These are phyloP conservation scores for Morone saxatilis DNA, from an alignment of 2,113 vertebrate species.

Conservation along the genomic window DNA sequence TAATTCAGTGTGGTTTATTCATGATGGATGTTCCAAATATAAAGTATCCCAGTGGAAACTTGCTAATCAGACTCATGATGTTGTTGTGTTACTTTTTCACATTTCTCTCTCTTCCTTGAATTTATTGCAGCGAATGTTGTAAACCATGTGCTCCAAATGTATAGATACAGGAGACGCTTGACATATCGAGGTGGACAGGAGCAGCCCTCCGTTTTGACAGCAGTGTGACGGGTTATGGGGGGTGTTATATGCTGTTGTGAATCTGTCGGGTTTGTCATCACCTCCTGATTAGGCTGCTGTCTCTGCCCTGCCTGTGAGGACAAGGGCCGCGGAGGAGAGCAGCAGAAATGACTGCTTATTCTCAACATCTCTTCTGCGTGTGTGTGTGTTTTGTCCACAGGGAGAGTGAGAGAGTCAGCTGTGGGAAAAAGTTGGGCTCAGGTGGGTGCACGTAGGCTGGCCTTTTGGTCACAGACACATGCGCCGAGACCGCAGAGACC, in stretches of 20 bases:
- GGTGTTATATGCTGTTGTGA: constrained; percentile 63
- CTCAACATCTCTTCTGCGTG: not conserved
- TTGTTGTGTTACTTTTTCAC: not conserved
- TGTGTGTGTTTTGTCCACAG: constrained; percentile 9
- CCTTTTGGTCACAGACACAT: constrained; percentile 26
- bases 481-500: not conserved
- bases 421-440: constrained; percentile 30
- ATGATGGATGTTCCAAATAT: constrained; percentile 12
- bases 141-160: not conserved
- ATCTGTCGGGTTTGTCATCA: constrained; percentile 67
- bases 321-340: constrained; percentile 7
- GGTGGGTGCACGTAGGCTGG: constrained; percentile 15
- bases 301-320: constrained; percentile 62
- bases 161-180: constrained; percentile 18
- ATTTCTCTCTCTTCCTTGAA: not conserved
- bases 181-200: constrained; percentile 64
- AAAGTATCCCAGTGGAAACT: constrained; percentile 23
- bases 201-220: constrained; percentile 58
- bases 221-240: constrained; percentile 20
- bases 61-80: not conserved
- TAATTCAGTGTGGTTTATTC: constrained; percentile 42
- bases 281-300: constrained; percentile 65
- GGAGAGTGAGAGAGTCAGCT: not conserved
- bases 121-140: not conserved
- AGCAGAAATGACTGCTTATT: constrained; percentile 4